These are phyloP conservation scores for Heliconius eleuchia DNA, from an alignment of 1,140 invertebrate species.

Conservation along the genomic window DNA sequence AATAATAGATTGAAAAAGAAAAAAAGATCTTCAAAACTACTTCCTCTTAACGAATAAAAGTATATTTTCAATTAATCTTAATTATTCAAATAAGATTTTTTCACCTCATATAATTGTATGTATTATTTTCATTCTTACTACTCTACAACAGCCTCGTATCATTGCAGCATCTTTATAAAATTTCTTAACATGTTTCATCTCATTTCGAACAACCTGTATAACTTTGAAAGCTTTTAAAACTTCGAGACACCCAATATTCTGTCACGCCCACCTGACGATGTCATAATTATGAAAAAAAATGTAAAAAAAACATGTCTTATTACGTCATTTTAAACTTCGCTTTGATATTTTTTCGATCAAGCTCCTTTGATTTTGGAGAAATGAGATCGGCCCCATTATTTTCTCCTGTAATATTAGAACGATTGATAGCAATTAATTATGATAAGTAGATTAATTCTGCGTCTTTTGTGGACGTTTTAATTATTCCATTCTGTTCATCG, in stretches of 20 bases:
- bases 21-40: too few relatives aligned
- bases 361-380: conserved; percentile 57
- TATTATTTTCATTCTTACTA: not conserved
- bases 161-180: conserved; percentile 1
- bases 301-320: conserved; percentile 52
- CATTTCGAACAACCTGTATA: conserved; percentile 50
- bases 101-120: not conserved
- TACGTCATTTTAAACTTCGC: conserved; percentile 57
- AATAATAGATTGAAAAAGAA: too few relatives aligned
- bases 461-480: conserved; percentile 37
- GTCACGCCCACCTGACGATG: conserved; percentile 61
- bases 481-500: conserved; percentile 31
- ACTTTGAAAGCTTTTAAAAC: conserved; percentile 53
- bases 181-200: conserved; percentile 7
- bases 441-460: conserved; percentile 37
- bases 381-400: conserved; percentile 64
- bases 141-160: not conserved
- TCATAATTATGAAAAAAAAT: conserved; percentile 52
- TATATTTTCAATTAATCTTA: too few relatives aligned
- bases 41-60: too few relatives aligned
- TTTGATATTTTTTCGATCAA: conserved; percentile 70
- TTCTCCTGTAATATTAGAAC: conserved; percentile 34
- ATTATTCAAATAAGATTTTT: conserved; percentile 15
- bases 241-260: conserved; percentile 49
- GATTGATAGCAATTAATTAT: conserved; percentile 37